Evolutionary conservation across 2,888 invertebrate species (phyloP).

Genomic region (Cylloceria caligata): DNA sequence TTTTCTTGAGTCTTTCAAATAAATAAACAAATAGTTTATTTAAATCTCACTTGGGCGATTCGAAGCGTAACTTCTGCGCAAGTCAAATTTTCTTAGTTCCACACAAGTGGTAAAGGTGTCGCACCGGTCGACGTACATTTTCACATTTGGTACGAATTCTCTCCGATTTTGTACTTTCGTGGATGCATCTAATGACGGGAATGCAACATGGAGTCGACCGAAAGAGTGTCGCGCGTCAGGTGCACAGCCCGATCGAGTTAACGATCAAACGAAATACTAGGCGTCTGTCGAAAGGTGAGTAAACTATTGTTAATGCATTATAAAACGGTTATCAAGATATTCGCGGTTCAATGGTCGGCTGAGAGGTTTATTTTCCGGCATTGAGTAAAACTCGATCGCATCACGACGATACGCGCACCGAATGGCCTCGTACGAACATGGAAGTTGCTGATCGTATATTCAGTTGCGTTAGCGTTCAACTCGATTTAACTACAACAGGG

Average conservation of each 20-base stretch:
- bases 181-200: conserved; percentile 23
- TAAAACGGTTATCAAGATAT: background rate
- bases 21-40: no score
- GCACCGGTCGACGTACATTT: background rate
- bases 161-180: background rate
- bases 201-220: conserved; percentile 43
- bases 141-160: background rate
- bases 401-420: background rate
- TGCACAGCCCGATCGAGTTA: conserved; percentile 37
- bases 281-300: conserved; percentile 19
- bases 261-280: conserved; percentile 32
- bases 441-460: conserved; percentile 10
- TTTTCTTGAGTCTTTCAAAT: no score
- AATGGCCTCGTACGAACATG: conserved; percentile 17
- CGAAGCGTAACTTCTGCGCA: no score
- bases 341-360: background rate
- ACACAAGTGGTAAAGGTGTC: background rate
- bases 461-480: background rate
- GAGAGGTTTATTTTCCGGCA: background rate
- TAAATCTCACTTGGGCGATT: no score
- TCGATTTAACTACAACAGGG: background rate
- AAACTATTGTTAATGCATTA: background rate
- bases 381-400: background rate
- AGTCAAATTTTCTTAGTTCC: background rate
- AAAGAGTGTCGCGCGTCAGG: conserved; percentile 43